phyloP scores from a whole-genome alignment of 2,113 vertebrate genomes.

The mouse (Mus musculus) region GRCm39 chrX:155625501-155626000 shows the following conservation, averaged over 20 bases:
- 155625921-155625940: slow-evolving; percentile 62
- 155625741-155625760: slow-evolving; percentile 35
- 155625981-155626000: slow-evolving; percentile 58
- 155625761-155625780: slow-evolving; percentile 52
- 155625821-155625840: slow-evolving; percentile 74
- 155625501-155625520: slow-evolving; percentile 47
- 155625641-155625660: slow-evolving; percentile 49
- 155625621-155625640: slow-evolving; percentile 65
- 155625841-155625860: slow-evolving; percentile 73
- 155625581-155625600: slow-evolving; percentile 56
- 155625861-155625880: slow-evolving; percentile 49
- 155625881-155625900: slow-evolving; percentile 29
- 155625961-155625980: slow-evolving; percentile 61
- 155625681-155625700: slow-evolving; percentile 58
- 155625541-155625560: slow-evolving; percentile 44
- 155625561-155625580: slow-evolving; percentile 25
- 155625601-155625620: slow-evolving; percentile 55
- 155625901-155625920: slow-evolving; percentile 63
- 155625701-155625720: slow-evolving; percentile 65
- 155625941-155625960: slow-evolving; percentile 78
- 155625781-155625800: slow-evolving; percentile 51
- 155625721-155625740: slow-evolving; percentile 40
- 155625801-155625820: slow-evolving; percentile 74
- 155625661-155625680: neutral
- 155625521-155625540: slow-evolving; percentile 56